A percentile compares a stretch with the other conserved stretches of the same genome.
These are phyloP conservation scores for Bubo blakistoni DNA, from an alignment of 2,113 vertebrate genomes.

Conservation along the genomic window DNA sequence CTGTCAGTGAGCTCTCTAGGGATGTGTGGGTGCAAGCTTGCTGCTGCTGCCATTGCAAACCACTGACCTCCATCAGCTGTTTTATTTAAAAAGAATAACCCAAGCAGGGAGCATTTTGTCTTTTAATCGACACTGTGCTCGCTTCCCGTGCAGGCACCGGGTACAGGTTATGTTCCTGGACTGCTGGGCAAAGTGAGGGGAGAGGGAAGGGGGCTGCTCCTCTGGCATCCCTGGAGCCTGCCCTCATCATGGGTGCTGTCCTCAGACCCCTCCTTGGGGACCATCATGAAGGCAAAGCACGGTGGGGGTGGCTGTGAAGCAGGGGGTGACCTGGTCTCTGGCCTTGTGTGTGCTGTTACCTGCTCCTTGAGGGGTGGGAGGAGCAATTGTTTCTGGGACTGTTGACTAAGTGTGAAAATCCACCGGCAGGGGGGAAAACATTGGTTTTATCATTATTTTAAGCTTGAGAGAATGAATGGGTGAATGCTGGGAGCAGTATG, in stretches of 20 bases:
- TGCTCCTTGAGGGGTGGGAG: neutral
- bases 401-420: neutral
- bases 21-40: fast-evolving
- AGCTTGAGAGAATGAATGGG: neutral
- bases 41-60: neutral
- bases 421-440: fast-evolving
- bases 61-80: neutral
- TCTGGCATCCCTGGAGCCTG: fast-evolving
- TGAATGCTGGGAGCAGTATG: neutral
- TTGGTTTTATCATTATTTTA: neutral
- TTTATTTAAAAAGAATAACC: neutral
- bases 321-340: neutral
- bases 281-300: fast-evolving
- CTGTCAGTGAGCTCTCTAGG: neutral
- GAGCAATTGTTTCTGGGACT: neutral
- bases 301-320: neutral
- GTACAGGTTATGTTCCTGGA: neutral
- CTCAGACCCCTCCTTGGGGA: neutral
- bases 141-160: neutral
- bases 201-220: neutral
- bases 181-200: neutral
- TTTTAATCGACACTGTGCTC: neutral
- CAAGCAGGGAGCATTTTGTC: neutral
- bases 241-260: fast-evolving
- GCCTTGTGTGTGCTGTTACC: neutral